Evolutionary conservation across 2,888 invertebrate species (phyloP).

Genomic region (Eurytoma adleriae): DNA sequence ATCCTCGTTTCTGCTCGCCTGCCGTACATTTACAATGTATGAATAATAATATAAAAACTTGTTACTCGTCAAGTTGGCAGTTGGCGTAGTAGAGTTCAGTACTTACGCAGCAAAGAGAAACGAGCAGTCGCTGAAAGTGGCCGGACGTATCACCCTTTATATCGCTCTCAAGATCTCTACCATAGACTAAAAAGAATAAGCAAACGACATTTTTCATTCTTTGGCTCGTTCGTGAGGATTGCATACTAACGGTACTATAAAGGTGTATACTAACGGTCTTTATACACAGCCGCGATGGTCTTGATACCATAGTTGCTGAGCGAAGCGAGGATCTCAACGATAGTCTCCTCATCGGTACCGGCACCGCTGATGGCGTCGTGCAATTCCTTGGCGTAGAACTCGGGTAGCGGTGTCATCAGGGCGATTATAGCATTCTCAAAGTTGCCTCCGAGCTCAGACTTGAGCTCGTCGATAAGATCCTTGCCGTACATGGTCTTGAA

Average conservation of each 20-base stretch:
- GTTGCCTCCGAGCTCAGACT: constrained; percentile 92
- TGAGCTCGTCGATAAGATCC: constrained; percentile 89
- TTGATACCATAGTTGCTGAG: constrained; percentile 90
- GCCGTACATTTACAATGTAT: neutral
- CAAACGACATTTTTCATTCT: no score
- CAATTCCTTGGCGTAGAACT: constrained; percentile 90
- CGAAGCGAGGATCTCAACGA: constrained; percentile 93
- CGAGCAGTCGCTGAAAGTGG: constrained; percentile 90
- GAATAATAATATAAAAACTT: neutral
- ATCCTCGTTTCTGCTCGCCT: constrained; percentile 88
- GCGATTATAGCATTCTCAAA: constrained; percentile 91
- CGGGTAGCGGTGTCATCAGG: constrained; percentile 89
- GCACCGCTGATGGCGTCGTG: constrained; percentile 90
- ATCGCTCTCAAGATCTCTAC: constrained; percentile 86
- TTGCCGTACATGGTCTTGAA: constrained; percentile 93
- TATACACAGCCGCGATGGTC: constrained; percentile 87
- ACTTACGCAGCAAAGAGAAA: constrained; percentile 82
- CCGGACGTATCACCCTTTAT: constrained; percentile 92
- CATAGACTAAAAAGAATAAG: constrained; percentile 81
- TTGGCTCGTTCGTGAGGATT: no score
- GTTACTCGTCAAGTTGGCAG: neutral
- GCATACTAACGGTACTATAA: no score
- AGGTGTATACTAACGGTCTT: no score
- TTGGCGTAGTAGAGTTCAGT: neutral
- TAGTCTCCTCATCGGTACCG: constrained; percentile 80